A percentile compares a stretch with the other conserved stretches of the same genome.
phyloP scores from a whole-genome alignment of 1,140 invertebrate genomes.

The Tenebrio molitor region DNA sequence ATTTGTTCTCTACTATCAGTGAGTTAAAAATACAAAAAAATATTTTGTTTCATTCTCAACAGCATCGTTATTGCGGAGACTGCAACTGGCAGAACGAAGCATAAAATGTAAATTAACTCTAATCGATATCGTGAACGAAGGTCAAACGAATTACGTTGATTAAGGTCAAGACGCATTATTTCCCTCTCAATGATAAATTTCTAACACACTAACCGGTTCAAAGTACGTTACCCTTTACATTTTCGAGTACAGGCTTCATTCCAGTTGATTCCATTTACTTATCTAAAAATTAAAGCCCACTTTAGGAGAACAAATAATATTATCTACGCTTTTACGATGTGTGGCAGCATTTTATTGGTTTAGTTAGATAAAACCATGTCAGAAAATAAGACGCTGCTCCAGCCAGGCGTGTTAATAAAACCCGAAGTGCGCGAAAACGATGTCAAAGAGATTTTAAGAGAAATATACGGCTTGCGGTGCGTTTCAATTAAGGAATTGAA shows the following conservation, averaged over 20 bases:
- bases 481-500: constrained; percentile 77
- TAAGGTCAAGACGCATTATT: constrained; percentile 24
- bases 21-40: too few relatives aligned
- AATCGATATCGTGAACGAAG: constrained; percentile 8
- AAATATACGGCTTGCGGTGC: constrained; percentile 79
- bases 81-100: too few relatives aligned
- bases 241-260: not conserved
- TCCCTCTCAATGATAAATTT: constrained; percentile 29
- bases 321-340: constrained; percentile 14
- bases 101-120: constrained; percentile 26
- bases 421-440: constrained; percentile 59
- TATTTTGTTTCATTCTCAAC: too few relatives aligned
- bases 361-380: constrained; percentile 5
- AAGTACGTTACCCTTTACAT: constrained; percentile 29
- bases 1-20: too few relatives aligned
- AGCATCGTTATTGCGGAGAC: too few relatives aligned
- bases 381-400: not conserved
- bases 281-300: not conserved
- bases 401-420: constrained; percentile 38
- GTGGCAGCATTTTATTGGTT: not conserved
- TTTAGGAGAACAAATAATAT: not conserved
- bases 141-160: constrained; percentile 27
- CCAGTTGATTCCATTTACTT: not conserved
- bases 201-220: not conserved
- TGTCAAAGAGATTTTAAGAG: constrained; percentile 71